Evolutionary conservation across 1,140 invertebrate species (phyloP).

Genomic region (Cydia fagiglandana): DNA sequence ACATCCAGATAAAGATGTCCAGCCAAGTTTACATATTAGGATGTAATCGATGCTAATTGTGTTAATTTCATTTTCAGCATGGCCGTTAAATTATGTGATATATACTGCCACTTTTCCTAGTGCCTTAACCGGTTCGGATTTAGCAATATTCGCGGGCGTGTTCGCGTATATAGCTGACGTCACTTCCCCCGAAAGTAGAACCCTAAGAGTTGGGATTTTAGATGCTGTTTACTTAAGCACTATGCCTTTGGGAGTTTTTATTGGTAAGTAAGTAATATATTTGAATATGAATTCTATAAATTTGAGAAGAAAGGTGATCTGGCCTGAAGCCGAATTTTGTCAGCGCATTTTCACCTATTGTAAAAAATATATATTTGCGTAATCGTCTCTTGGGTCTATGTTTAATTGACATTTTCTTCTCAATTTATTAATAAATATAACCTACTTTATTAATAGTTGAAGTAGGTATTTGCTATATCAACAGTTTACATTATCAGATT

Average conservation of each 20-base stretch:
- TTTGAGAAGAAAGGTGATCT: too few relatives aligned
- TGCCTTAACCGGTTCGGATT: constrained; percentile 85
- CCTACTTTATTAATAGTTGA: not conserved
- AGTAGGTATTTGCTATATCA: not conserved
- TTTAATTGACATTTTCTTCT: too few relatives aligned
- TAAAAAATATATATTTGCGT: too few relatives aligned
- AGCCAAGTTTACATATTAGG: too few relatives aligned
- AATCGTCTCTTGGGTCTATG: too few relatives aligned
- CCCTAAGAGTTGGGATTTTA: constrained; percentile 85
- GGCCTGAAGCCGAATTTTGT: too few relatives aligned
- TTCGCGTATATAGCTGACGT: constrained; percentile 88
- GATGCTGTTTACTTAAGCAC: constrained; percentile 86
- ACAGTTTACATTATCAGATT: not conserved
- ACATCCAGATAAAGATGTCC: too few relatives aligned
- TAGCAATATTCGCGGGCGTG: constrained; percentile 86
- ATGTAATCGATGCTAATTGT: not conserved
- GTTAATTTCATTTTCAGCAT: constrained; percentile 66
- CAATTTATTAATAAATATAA: too few relatives aligned
- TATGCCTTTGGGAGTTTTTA: constrained; percentile 86
- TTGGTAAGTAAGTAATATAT: constrained; percentile 71
- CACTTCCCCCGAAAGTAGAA: constrained; percentile 81
- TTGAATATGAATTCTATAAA: not conserved
- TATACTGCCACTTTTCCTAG: constrained; percentile 86
- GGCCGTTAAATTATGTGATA: constrained; percentile 87
- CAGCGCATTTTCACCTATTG: too few relatives aligned